Evolutionary conservation across 2,113 vertebrate genomes (phyloP).

Genomic region (Polypterus bichir): DNA sequence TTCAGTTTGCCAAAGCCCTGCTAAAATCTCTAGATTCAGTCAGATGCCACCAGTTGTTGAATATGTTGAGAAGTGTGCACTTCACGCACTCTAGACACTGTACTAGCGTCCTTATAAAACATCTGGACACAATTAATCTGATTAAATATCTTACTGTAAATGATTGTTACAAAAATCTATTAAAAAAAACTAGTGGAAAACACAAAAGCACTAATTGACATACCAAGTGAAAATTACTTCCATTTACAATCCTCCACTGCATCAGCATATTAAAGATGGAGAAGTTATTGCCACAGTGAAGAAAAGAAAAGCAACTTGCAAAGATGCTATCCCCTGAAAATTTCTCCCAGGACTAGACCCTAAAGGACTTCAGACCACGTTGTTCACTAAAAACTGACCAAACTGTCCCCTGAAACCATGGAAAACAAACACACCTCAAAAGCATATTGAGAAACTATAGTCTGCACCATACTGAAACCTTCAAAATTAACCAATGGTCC

Average conservation of each 20-base stretch:
- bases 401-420: no score
- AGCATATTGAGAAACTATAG: no score
- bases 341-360: no score
- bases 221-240: neutral
- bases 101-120: neutral
- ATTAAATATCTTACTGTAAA: neutral
- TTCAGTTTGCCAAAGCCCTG: neutral
- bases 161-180: neutral
- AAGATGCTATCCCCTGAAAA: neutral
- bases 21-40: neutral
- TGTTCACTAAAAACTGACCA: no score
- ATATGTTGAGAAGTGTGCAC: neutral
- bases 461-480: no score
- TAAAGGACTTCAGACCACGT: no score
- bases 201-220: neutral
- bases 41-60: neutral
- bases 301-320: neutral
- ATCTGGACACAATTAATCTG: neutral
- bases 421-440: no score
- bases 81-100: neutral
- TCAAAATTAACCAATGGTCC: no score
- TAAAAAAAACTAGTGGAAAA: neutral
- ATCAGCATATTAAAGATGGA: neutral
- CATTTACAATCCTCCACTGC: neutral
- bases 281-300: no score